Base-by-base conservation (phyloP, 2,113 vertebrate genomes). In the Onychostruthus taczanowskii region DNA sequence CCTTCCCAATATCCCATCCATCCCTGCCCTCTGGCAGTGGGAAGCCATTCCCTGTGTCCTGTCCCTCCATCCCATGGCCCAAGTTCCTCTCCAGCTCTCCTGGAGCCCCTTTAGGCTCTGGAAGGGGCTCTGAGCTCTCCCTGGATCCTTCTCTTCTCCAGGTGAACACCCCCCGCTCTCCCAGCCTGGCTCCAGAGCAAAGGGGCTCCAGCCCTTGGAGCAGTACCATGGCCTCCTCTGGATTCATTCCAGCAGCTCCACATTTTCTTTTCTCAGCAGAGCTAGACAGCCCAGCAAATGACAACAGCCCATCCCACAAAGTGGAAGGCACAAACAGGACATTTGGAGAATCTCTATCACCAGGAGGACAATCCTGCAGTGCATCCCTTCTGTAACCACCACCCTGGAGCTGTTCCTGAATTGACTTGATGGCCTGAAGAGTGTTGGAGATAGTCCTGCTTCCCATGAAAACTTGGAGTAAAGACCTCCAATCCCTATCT, bases 181-280 rank as follows among this genome's bases (percentile, higher is more conserved):
- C 41, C 53, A 61, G 46, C 14, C 53, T 61, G 46, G 39, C 13
- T 47, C 26, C 46, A 39, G 63, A 73, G 37, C 26, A 73, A 37
- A 37, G 35, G 18, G 20, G 16, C 44, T 89, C 24, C 85, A 63
- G 30, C n/a, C 20, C 20, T 18, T 1, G 11, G 41, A 55, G 3
- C 10, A 79, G 0, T 41, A 31, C 58, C 1, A 0, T 7, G 35
- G 8, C 7, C 2, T 43, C 58, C 67, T 66, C 64, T 78, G 55
- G 47, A 55, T 2, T 78, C 16, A 0, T 2, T 63, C 24, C 75
- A 63, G 56, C 13, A 55, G n/a, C 28, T 70, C 30, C 35, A 63
- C 39, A 11, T 17, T 58, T 15, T 43, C 50, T 39, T 47, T 67
- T 35, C 30, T 68, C 69, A 78, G 31, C 43, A 58, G 62, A 4